These are phyloP conservation scores for Falco naumanni DNA, from an alignment of 2,797 vertebrate genomes.

Conservation along the genomic window DNA sequence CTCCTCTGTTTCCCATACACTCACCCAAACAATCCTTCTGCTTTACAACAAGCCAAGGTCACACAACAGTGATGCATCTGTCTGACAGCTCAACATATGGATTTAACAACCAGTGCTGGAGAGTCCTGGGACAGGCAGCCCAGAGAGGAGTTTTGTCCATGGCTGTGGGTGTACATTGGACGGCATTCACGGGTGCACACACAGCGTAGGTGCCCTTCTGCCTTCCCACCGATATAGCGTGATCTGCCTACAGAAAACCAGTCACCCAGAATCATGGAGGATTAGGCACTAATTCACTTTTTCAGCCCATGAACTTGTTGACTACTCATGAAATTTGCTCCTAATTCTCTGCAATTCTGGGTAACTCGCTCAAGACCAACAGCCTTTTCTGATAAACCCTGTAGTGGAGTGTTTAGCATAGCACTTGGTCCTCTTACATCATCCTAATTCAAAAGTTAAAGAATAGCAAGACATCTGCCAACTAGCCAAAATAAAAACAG, in stretches of 20 bases:
- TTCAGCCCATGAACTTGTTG: neutral
- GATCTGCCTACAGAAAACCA: neutral
- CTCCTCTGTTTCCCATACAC: neutral
- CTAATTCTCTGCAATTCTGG: neutral
- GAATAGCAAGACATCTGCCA: constrained; percentile 43
- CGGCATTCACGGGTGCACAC: accelerated
- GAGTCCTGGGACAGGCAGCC: neutral
- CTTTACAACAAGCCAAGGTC: neutral
- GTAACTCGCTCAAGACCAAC: neutral
- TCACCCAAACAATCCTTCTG: neutral
- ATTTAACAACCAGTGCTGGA: neutral
- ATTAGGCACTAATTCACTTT: neutral
- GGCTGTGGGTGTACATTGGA: neutral
- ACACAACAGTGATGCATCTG: neutral
- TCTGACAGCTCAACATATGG: neutral
- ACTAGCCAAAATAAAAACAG: constrained; percentile 45
- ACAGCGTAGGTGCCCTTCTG: neutral
- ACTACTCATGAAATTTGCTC: neutral
- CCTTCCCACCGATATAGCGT: neutral
- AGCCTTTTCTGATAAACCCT: constrained; percentile 30
- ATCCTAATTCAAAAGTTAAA: constrained; percentile 58
- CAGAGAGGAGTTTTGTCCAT: neutral
- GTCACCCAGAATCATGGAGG: neutral
- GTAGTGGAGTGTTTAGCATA: neutral
- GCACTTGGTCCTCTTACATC: constrained; percentile 4